phyloP scores from a whole-genome alignment of 2,113 vertebrate genomes.

The Fregetta grallaria region DNA sequence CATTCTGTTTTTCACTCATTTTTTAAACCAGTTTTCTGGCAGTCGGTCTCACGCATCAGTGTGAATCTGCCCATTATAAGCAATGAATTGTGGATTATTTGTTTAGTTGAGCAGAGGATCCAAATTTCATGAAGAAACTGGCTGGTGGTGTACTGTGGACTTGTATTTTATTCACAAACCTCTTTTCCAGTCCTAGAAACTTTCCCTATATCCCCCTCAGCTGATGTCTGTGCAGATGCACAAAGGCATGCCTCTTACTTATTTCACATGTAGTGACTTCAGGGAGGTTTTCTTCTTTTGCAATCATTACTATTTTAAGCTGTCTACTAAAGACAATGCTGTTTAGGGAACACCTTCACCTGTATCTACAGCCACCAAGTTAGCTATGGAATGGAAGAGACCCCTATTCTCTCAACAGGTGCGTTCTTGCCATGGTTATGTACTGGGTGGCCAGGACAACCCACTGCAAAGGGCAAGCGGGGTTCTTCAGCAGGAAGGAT shows the following conservation, averaged over 20 bases:
- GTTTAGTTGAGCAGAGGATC: background rate
- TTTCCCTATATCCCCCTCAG: background rate
- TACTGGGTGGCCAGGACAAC: background rate
- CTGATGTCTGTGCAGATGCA: background rate
- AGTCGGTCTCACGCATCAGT: background rate
- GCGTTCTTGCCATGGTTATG: background rate
- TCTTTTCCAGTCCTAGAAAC: background rate
- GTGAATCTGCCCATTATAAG: background rate
- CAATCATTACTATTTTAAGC: background rate
- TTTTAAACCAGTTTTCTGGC: background rate
- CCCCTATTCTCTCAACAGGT: rapidly evolving
- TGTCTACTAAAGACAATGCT: background rate
- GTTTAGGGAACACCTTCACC: background rate
- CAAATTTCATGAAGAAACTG: background rate
- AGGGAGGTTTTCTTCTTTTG: background rate
- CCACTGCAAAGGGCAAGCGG: background rate
- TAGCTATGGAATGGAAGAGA: background rate
- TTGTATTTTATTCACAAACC: background rate
- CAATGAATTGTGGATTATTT: constrained; percentile 13
- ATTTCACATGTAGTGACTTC: background rate
- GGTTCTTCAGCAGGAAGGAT: background rate
- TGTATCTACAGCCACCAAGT: background rate
- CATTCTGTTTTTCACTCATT: background rate
- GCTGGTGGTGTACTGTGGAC: background rate
- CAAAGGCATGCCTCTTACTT: background rate